These are phyloP conservation scores for Sinocyclocheilus anophthalmus DNA, from an alignment of 2,113 vertebrate species.

Conservation along the genomic window DNA sequence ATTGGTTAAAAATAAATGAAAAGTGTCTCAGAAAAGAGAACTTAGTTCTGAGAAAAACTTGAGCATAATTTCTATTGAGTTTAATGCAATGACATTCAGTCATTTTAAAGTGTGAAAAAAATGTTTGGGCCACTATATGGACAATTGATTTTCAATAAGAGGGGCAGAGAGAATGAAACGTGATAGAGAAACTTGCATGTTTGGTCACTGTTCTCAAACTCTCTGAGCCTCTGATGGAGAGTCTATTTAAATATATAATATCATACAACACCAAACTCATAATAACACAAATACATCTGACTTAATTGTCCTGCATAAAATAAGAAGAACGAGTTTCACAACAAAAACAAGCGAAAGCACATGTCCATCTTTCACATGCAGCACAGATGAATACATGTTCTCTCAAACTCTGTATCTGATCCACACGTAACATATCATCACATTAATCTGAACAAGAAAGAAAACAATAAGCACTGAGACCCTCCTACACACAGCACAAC, in stretches of 20 bases:
- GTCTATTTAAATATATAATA: neutral
- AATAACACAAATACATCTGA: conserved; percentile 5
- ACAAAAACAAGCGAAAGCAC: neutral
- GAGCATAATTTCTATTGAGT: too few species aligned
- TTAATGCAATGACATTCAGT: too few species aligned
- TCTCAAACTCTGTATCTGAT: neutral
- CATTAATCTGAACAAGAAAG: neutral
- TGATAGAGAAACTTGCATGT: too few species aligned
- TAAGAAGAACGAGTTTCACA: neutral
- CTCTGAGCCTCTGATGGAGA: neutral
- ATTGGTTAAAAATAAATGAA: too few species aligned
- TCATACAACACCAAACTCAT: neutral
- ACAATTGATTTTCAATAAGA: too few species aligned
- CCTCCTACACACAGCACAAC: neutral
- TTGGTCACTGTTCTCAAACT: neutral
- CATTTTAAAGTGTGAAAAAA: too few species aligned
- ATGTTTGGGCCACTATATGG: too few species aligned
- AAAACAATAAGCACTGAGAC: neutral
- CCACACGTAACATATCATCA: neutral
- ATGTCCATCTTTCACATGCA: neutral
- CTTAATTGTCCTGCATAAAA: neutral
- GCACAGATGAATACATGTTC: neutral
- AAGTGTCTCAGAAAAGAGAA: too few species aligned
- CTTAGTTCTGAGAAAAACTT: too few species aligned
- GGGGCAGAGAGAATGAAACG: too few species aligned